Conservation (phyloP, 2,888 invertebrate genomes). For the Oxystoma pomonae region DNA sequence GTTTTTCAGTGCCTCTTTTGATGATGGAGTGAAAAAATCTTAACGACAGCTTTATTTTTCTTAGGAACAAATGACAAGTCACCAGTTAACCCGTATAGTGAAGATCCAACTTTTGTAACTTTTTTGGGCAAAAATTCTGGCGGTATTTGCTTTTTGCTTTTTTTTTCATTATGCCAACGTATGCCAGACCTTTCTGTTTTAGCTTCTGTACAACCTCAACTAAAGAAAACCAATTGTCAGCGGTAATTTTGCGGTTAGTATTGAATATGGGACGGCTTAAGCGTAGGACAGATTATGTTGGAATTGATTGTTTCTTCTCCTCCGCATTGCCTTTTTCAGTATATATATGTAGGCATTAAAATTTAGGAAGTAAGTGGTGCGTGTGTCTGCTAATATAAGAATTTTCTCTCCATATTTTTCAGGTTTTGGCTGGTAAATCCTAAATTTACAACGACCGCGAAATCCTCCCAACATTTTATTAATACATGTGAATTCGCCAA, state of each 20-base stretch:
- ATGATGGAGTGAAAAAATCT: slow-evolving; percentile 18
- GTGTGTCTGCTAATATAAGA: slow-evolving; percentile 8
- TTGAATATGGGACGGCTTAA: slow-evolving; percentile 30
- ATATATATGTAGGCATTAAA: slow-evolving; percentile 8
- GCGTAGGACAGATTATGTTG: slow-evolving; percentile 23
- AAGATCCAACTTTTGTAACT: neutral
- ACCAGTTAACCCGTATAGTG: slow-evolving; percentile 15
- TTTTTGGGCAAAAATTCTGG: slow-evolving; percentile 13
- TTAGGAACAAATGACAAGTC: slow-evolving; percentile 14
- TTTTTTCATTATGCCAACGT: slow-evolving; percentile 15
- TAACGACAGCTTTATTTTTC: slow-evolving; percentile 10
- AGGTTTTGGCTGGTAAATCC: slow-evolving; percentile 10
- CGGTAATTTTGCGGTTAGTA: slow-evolving; percentile 24
- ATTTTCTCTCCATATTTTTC: slow-evolving; percentile 13
- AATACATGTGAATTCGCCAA: slow-evolving; percentile 15
- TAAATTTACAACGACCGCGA: slow-evolving; percentile 5
- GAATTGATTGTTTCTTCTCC: slow-evolving; percentile 4
- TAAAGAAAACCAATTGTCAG: slow-evolving; percentile 16
- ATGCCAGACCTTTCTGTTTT: slow-evolving; percentile 12
- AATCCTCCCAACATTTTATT: slow-evolving; percentile 18
- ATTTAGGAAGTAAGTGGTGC: slow-evolving; percentile 4
- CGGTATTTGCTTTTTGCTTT: slow-evolving; percentile 11
- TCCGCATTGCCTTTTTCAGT: neutral
- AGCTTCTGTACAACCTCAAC: slow-evolving; percentile 13
- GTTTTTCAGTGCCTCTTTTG: slow-evolving; percentile 2